A percentile compares a stretch with the other conserved stretches of the same genome.
phyloP scores from a whole-genome alignment of 2,888 invertebrate genomes.

The Tanytarsus gracilentus region DNA sequence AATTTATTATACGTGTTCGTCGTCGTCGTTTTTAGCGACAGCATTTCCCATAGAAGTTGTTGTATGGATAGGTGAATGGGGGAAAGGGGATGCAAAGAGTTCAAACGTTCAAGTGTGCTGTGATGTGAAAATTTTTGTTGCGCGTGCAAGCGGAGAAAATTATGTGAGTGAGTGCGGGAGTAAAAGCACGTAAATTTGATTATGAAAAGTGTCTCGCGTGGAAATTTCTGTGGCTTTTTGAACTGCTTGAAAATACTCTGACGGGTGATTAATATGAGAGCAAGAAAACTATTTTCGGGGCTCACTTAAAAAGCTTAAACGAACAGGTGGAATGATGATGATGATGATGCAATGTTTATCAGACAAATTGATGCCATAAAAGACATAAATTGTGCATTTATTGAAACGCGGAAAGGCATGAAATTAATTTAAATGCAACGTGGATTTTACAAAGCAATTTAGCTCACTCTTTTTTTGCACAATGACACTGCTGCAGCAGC shows the following conservation, averaged over 20 bases:
- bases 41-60: not conserved
- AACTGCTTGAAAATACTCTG: not conserved
- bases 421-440: conserved; percentile 17
- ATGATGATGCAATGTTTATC: not conserved
- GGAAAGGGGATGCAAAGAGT: not conserved
- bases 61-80: not conserved
- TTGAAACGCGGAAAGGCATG: conserved; percentile 13
- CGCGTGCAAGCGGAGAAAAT: not conserved
- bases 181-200: conserved; percentile 16
- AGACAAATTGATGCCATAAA: conserved; percentile 10
- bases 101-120: not conserved
- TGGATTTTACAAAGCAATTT: conserved; percentile 16
- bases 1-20: conserved; percentile 18
- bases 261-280: not conserved
- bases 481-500: not conserved
- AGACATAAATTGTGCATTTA: conserved; percentile 17
- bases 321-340: not conserved
- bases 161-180: not conserved
- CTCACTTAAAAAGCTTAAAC: no score
- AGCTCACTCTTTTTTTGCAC: no score
- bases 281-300: no score
- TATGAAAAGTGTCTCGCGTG: conserved; percentile 8
- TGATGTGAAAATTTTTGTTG: not conserved
- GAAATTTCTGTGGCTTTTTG: conserved; percentile 11
- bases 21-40: not conserved